phyloP scores from a whole-genome alignment of 2,797 vertebrate species.

The Macropodus opercularis region DNA sequence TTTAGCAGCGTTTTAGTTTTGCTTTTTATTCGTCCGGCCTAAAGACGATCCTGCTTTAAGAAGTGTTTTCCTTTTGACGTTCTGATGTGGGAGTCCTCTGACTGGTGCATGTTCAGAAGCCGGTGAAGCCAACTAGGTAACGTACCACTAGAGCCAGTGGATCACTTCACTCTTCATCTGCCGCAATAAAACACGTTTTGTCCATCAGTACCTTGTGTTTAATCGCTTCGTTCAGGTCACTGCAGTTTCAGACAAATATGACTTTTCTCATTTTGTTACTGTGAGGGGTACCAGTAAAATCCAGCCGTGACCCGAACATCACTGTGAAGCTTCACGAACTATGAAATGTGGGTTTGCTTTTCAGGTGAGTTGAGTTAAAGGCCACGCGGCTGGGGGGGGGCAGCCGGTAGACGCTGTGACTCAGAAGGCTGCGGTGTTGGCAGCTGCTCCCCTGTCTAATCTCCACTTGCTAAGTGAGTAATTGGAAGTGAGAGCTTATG shows the following conservation, averaged over 20 bases:
- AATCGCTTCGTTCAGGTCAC: neutral
- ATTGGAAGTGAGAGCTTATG: conserved; percentile 90
- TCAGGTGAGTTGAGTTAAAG: conserved; percentile 61
- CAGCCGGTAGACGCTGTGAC: no score
- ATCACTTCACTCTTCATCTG: neutral
- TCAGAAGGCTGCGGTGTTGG: conserved; percentile 78
- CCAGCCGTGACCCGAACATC: conserved; percentile 36
- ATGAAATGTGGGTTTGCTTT: conserved; percentile 59
- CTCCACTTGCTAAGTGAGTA: conserved; percentile 83
- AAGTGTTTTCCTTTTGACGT: no score
- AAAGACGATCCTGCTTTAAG: no score
- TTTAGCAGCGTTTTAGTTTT: no score
- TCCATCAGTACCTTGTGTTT: neutral
- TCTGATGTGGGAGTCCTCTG: no score
- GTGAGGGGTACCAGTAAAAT: conserved; percentile 15
- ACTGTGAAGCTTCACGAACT: conserved; percentile 66
- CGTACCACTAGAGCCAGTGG: no score
- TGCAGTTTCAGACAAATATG: neutral
- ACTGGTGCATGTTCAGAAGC: no score
- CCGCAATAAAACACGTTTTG: no score
- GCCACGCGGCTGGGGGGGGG: conserved; percentile 42
- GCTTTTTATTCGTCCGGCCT: no score
- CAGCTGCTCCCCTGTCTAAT: conserved; percentile 79
- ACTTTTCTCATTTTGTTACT: neutral
- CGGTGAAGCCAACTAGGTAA: no score